phyloP scores from a whole-genome alignment of 2,888 invertebrate species.

The Perizoma flavofasciatum region DNA sequence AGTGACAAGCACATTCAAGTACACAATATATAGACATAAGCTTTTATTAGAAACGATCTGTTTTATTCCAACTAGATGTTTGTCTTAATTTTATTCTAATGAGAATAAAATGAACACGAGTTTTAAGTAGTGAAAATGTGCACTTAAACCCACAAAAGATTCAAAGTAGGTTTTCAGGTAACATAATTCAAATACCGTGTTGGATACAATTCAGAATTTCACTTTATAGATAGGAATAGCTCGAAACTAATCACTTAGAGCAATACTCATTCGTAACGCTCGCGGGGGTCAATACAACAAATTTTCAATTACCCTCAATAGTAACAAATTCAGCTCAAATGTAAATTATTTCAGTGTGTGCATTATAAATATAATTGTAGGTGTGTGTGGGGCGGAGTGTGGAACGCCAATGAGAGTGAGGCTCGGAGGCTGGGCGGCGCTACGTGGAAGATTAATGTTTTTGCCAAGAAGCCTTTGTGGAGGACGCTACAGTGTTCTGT shows the following conservation, averaged over 20 bases:
- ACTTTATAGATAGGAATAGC: slow-evolving; percentile 35
- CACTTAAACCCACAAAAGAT: too few species aligned
- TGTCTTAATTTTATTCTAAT: too few species aligned
- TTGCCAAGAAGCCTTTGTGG: slow-evolving; percentile 75
- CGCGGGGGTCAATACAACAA: slow-evolving; percentile 79
- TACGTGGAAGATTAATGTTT: slow-evolving; percentile 73
- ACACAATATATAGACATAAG: too few species aligned
- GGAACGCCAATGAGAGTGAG: slow-evolving; percentile 66
- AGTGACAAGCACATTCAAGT: too few species aligned
- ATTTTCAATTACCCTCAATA: slow-evolving; percentile 82
- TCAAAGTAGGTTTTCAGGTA: not conserved
- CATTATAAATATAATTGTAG: slow-evolving; percentile 84
- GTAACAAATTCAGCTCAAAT: slow-evolving; percentile 83
- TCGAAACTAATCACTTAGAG: slow-evolving; percentile 68
- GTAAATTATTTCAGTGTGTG: slow-evolving; percentile 82
- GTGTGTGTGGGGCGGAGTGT: slow-evolving; percentile 71
- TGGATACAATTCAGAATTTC: slow-evolving; percentile 4
- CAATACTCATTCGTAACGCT: slow-evolving; percentile 62
- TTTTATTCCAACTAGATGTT: too few species aligned
- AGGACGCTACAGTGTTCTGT: slow-evolving; percentile 52
- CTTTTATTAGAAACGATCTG: too few species aligned
- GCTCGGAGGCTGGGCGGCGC: slow-evolving; percentile 71
- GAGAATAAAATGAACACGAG: too few species aligned
- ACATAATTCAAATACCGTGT: not conserved
- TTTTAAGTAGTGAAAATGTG: too few species aligned